Conservation (phyloP, 2,888 invertebrate species). For the Synergus laeviventris region DNA sequence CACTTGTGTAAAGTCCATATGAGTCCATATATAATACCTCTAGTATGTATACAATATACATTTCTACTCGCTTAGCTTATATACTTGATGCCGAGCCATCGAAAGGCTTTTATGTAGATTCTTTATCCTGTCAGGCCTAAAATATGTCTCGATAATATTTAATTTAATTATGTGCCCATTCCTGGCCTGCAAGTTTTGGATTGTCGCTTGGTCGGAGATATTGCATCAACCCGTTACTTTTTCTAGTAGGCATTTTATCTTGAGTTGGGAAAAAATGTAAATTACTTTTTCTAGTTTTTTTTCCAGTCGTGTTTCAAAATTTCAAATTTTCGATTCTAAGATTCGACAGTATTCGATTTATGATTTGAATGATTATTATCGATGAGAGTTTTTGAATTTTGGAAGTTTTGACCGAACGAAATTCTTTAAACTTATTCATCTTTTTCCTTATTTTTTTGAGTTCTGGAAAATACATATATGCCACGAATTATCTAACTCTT, state of each 20-base stretch:
- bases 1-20: conserved; percentile 6
- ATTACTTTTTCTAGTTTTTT: conserved; percentile 4
- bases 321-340: neutral
- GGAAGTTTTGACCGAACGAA: too few relatives aligned
- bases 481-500: neutral
- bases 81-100: neutral
- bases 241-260: conserved; percentile 27
- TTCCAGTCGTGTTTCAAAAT: neutral
- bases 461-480: too few relatives aligned
- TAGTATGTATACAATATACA: neutral
- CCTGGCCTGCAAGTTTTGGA: conserved; percentile 19
- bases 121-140: neutral
- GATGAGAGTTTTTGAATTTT: too few relatives aligned
- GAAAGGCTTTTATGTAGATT: neutral
- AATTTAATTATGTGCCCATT: conserved; percentile 37
- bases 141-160: conserved; percentile 37
- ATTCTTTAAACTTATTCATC: too few relatives aligned
- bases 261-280: conserved; percentile 32
- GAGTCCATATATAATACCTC: neutral
- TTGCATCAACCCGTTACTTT: conserved; percentile 27
- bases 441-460: too few relatives aligned
- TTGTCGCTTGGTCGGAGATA: conserved; percentile 30
- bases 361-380: too few relatives aligned
- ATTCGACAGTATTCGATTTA: neutral
- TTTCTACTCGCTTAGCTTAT: neutral